Evolutionary conservation across 1,140 invertebrate genomes (phyloP).

Genomic region (Procambarus virginalis): DNA sequence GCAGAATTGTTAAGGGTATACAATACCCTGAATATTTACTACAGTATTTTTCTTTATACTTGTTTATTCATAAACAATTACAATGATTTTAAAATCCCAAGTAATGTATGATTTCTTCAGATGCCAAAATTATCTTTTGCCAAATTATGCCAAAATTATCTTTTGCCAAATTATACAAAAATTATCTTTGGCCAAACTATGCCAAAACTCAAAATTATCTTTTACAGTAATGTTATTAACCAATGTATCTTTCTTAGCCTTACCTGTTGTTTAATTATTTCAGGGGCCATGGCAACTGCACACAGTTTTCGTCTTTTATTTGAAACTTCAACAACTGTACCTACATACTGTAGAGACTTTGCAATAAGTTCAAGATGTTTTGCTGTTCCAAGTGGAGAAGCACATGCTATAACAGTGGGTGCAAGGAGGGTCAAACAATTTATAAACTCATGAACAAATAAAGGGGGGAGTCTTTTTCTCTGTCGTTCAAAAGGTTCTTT

Average conservation of each 20-base stretch:
- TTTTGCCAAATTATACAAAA: no score
- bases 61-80: no score
- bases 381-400: not conserved
- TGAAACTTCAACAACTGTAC: not conserved
- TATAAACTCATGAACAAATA: slow-evolving; percentile 43
- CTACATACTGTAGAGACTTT: slow-evolving; percentile 35
- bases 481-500: not conserved
- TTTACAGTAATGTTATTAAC: no score
- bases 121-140: no score
- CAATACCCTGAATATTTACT: no score
- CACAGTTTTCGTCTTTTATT: slow-evolving; percentile 5
- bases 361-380: slow-evolving; percentile 7
- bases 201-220: no score
- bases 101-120: no score
- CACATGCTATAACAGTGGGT: slow-evolving; percentile 12
- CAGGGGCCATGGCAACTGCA: slow-evolving; percentile 23
- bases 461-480: slow-evolving; percentile 20
- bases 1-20: no score
- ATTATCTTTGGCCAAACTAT: no score
- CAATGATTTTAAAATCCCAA: no score
- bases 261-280: slow-evolving; percentile 48
- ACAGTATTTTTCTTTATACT: no score
- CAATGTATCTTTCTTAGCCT: not conserved
- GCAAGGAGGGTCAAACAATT: slow-evolving; percentile 26
- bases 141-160: no score